Evolutionary conservation across 2,797 vertebrate genomes (phyloP), one percentile per base, ranked within the genome.

Genomic region (Acanthis flammea): DNA sequence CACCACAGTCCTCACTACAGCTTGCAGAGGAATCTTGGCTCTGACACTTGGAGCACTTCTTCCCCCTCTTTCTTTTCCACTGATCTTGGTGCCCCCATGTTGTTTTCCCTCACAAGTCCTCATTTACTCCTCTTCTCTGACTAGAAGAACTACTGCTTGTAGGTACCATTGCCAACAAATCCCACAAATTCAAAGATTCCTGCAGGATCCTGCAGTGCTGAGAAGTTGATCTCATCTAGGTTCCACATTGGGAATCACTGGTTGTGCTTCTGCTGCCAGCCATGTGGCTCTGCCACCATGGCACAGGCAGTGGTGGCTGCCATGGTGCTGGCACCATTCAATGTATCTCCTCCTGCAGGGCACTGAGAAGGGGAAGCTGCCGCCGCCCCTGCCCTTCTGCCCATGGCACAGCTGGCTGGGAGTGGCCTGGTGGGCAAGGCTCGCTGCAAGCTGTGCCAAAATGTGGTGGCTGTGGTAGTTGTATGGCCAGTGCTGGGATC

Each of bases 401-500:
- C 28, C 11, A 19, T 12, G 18, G 28, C 28, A 19, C 4, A 7
- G n/a, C 18, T 66, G 24, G 19, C 37, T 7, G 7, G 10, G 47
- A 24, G 39, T 4, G 6, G 37, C 47, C 25, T 30, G 31, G 48
- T 2, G 8, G 37, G 14, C 30, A 22, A 50, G 37, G 19, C 4
- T 53, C 1, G 1, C 25, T 4, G 1, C 5, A 2, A 48, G 12
- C 7, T 23, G 15, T 42, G 24, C 47, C 19, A 14, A 33, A 23
- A 51, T 11, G 31, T 18, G 37, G 5, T 1, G 2, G 30, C 47
- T 3, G 1, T 18, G 35, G 37, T 33, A 24, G 47, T 19, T 50
- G 19, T 22, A 14, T 14, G 12, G 57, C 24, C 22, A 3, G 55
- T 1, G 1, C 23, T 1, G 0, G 24, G 28, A n/a, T 60, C 2